phyloP scores from a whole-genome alignment of 2,888 invertebrate species.

The Dilophus febrilis region DNA sequence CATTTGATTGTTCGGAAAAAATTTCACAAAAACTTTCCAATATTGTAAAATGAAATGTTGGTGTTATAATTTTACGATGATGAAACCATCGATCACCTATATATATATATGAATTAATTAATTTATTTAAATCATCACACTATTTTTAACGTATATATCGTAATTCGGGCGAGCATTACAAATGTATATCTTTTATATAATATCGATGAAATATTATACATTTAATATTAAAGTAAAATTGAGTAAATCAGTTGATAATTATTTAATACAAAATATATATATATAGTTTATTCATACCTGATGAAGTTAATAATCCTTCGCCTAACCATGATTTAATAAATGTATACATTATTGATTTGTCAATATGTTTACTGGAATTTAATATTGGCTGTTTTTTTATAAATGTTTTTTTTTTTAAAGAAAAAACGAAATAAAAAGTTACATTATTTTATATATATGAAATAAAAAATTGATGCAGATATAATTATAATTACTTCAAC shows the following conservation, averaged over 20 bases:
- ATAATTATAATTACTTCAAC: neutral
- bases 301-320: slow-evolving; percentile 22
- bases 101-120: neutral
- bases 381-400: neutral
- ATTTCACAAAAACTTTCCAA: slow-evolving; percentile 24
- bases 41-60: slow-evolving; percentile 28
- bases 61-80: slow-evolving; percentile 27
- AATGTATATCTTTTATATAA: no score
- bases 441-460: neutral
- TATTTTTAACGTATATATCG: no score
- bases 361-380: slow-evolving; percentile 22
- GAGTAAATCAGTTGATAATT: no score
- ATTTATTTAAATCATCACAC: no score
- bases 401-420: neutral
- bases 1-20: slow-evolving; percentile 27
- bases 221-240: no score
- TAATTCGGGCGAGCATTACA: no score
- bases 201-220: no score
- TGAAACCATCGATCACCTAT: slow-evolving; percentile 26
- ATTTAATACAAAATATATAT: no score
- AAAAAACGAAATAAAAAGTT: neutral
- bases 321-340: slow-evolving; percentile 23
- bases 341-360: slow-evolving; percentile 22
- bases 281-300: no score
- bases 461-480: neutral